Evolutionary conservation across 1,140 invertebrate species (phyloP), one percentile per base, ranked within the genome.

Genomic region (Drosophila pseudoobscura): DNA sequence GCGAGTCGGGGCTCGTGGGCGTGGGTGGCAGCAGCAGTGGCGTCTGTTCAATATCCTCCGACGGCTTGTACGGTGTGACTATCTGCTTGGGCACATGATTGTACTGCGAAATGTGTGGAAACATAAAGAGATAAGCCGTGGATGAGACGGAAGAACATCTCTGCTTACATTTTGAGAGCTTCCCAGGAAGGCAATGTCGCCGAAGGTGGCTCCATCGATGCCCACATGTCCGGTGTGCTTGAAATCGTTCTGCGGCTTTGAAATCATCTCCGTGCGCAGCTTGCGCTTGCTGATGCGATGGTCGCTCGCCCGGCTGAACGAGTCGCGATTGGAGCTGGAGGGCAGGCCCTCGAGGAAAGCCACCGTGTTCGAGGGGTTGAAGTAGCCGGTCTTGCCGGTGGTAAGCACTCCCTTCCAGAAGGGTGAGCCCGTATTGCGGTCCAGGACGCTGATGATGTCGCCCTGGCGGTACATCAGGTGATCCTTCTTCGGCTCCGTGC

Each of bases 171-270:
- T 93, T 56, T 92, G 91, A 1, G 91, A 90, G 54, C 80, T 92
- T n/a, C 90, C 90, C 20, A 98, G 92, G 85, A 97, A 98, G 47
- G 96, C 95, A 53, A 99, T 95, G 92, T 99, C 98, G 0, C 98
- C 98, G 91, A 99, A 99, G 89, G 97, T 97, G 57, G 97, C 97
- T 5, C 98, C 98, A 92, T 99, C 98, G 11, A 98, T 93, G 2
- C 99, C 98, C 4, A 99, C 97, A 91, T 99, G 98, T 1, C 97
- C 97, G 0, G 98, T 99, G 90, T 99, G 98, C 89, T 98, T 97
- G 0, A 99, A 94, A 92, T 99, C 98, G 39, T 97, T 98, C 91
- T 99, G 97, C 0, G 99, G 98, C 31, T 95, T 95, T 9, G 98
- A 98, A 75, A 99, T 99, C 98, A 99, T 98, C 84, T 98, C 97